A percentile compares a stretch with the other conserved stretches of the same genome.
These are phyloP conservation scores for Cydia amplana DNA, from an alignment of 1,140 invertebrate species.

Conservation along the genomic window DNA sequence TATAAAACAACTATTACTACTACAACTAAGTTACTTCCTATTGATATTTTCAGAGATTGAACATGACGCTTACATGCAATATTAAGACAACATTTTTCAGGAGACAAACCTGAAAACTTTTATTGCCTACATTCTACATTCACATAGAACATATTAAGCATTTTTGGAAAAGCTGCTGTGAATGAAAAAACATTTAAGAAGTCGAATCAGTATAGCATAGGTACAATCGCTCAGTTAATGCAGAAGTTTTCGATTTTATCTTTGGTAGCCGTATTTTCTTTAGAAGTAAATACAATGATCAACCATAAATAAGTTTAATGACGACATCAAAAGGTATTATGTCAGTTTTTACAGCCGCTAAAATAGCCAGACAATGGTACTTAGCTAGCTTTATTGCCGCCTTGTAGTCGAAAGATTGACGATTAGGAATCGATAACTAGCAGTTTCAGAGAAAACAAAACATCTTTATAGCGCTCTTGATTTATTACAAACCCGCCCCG, in stretches of 20 bases:
- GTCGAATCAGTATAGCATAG: too few species aligned
- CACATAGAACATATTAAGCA: too few species aligned
- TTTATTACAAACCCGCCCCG: not conserved
- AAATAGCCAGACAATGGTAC: constrained; percentile 19
- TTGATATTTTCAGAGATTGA: too few species aligned
- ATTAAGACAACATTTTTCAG: too few species aligned
- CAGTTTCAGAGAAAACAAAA: not conserved
- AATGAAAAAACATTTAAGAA: too few species aligned
- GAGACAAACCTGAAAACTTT: too few species aligned
- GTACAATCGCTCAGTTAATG: too few species aligned
- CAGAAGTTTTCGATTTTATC: not conserved
- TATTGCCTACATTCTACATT: too few species aligned
- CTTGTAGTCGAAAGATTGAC: constrained; percentile 12
- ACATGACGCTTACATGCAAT: too few species aligned
- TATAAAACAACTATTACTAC: too few species aligned
- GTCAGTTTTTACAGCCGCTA: constrained; percentile 18
- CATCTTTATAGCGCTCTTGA: not conserved
- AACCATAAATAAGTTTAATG: constrained; percentile 25
- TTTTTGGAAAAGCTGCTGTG: too few species aligned
- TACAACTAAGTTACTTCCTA: too few species aligned
- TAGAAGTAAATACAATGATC: constrained; percentile 13
- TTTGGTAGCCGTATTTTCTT: not conserved
- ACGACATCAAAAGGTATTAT: constrained; percentile 23
- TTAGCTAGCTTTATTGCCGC: constrained; percentile 18
- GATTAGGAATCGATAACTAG: constrained; percentile 15